phyloP scores from a whole-genome alignment of 2,113 vertebrate species.

The Galeopterus variegatus region DNA sequence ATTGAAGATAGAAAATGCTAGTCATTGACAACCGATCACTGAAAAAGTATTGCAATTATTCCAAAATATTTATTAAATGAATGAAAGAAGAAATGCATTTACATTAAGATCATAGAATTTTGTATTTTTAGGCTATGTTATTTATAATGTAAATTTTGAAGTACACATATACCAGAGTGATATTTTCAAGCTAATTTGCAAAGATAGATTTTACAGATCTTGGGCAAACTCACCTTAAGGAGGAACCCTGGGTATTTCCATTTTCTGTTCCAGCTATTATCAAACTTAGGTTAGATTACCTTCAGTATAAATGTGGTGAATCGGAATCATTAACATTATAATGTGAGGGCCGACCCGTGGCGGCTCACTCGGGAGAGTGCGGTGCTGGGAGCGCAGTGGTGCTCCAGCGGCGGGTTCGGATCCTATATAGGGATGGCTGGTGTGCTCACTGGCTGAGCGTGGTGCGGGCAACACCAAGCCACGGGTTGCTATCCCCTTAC shows the following conservation, averaged over 20 bases:
- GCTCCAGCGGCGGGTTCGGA: too few species aligned
- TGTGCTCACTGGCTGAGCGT: too few species aligned
- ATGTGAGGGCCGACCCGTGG: too few species aligned
- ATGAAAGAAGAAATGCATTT: not conserved
- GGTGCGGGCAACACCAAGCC: too few species aligned
- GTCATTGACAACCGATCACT: not conserved
- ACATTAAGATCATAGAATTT: not conserved
- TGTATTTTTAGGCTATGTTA: conserved; percentile 3
- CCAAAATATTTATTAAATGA: not conserved
- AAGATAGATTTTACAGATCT: conserved; percentile 7
- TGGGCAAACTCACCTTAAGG: not conserved
- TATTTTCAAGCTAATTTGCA: not conserved
- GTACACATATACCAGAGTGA: not conserved
- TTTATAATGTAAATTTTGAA: not conserved
- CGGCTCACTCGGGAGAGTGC: too few species aligned
- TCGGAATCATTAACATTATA: not conserved
- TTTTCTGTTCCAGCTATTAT: conserved; percentile 16
- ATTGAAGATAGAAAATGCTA: not conserved
- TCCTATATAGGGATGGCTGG: too few species aligned
- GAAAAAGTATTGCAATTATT: not conserved
- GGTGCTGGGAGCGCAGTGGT: too few species aligned
- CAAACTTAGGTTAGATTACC: not conserved
- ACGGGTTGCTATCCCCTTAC: too few species aligned
- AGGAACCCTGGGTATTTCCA: not conserved
- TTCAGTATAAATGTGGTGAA: not conserved